Percentiles rank a stretch among this genome's conserved stretches.
Evolutionary conservation across 2,888 invertebrate species (phyloP).

Genomic region (Dasypogon diadema): DNA sequence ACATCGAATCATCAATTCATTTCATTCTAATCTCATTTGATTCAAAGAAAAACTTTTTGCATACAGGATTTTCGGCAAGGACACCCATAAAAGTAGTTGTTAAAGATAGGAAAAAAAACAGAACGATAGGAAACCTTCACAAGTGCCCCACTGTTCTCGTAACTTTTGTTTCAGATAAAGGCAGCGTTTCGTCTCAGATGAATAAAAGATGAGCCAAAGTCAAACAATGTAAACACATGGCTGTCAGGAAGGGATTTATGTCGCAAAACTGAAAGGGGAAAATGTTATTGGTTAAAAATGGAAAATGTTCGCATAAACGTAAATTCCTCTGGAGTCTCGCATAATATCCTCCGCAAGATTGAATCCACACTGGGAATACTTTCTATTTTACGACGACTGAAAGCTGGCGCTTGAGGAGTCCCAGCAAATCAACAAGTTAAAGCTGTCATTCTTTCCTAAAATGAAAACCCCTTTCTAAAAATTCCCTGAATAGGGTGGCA

Average conservation of each 20-base stretch:
- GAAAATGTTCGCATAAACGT: constrained; percentile 17
- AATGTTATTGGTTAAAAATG: constrained; percentile 6
- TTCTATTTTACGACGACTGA: constrained; percentile 28
- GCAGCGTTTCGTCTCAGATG: constrained; percentile 27
- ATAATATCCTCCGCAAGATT: constrained; percentile 29
- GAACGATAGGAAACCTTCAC: background rate
- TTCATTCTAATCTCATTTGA: constrained; percentile 11
- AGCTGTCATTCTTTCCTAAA: background rate
- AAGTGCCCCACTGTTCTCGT: background rate
- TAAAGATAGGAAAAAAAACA: background rate
- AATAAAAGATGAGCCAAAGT: constrained; percentile 42
- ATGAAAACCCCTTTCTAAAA: background rate
- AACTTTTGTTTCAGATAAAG: constrained; percentile 42
- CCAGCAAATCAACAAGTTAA: constrained; percentile 35
- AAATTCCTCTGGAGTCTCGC: constrained; percentile 14
- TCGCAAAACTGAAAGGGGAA: background rate
- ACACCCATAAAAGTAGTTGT: background rate
- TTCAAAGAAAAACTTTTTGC: constrained; percentile 35
- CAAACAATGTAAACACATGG: constrained; percentile 38
- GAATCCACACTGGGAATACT: constrained; percentile 20
- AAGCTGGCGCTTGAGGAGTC: too few species aligned
- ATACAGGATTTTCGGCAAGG: background rate
- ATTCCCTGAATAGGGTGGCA: background rate
- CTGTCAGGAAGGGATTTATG: constrained; percentile 41
- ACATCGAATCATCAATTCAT: background rate